These are phyloP conservation scores for Drosophila neocordata DNA, from an alignment of 1,140 invertebrate species.

Conservation along the genomic window DNA sequence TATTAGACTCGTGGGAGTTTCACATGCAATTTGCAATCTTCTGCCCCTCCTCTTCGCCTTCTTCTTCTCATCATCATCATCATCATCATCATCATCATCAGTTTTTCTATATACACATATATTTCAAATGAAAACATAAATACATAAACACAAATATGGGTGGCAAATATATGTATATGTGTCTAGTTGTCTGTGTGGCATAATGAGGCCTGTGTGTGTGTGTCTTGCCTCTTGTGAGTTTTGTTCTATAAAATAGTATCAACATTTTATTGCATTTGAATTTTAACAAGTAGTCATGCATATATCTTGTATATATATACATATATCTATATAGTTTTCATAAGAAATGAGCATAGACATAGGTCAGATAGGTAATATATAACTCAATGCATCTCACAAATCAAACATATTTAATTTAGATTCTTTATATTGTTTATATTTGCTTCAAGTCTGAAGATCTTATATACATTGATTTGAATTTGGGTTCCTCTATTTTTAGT, in stretches of 20 bases:
- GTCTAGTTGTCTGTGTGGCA: slow-evolving; percentile 21
- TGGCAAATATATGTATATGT: slow-evolving; percentile 2
- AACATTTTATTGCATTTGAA: slow-evolving; percentile 60
- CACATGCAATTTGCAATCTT: slow-evolving; percentile 68
- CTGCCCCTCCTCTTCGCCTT: slow-evolving; percentile 8
- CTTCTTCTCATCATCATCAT: slow-evolving; percentile 37
- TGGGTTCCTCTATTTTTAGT: neutral
- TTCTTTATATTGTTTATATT: neutral
- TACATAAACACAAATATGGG: slow-evolving; percentile 29
- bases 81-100: slow-evolving; percentile 39
- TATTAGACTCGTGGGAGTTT: slow-evolving; percentile 67
- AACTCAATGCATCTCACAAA: neutral
- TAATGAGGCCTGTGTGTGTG: slow-evolving; percentile 47
- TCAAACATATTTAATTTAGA: neutral
- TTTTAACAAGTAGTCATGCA: slow-evolving; percentile 34
- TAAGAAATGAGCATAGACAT: neutral
- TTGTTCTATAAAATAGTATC: slow-evolving; percentile 28
- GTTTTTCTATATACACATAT: slow-evolving; percentile 56
- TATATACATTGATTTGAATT: neutral
- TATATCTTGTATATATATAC: neutral
- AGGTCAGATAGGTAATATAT: neutral
- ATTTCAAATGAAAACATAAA: slow-evolving; percentile 58
- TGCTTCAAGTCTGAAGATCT: no score
- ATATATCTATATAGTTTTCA: neutral
- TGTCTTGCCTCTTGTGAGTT: neutral